Base-by-base conservation (phyloP, 2,888 invertebrate genomes). In the Drymonia ruficornis region DNA sequence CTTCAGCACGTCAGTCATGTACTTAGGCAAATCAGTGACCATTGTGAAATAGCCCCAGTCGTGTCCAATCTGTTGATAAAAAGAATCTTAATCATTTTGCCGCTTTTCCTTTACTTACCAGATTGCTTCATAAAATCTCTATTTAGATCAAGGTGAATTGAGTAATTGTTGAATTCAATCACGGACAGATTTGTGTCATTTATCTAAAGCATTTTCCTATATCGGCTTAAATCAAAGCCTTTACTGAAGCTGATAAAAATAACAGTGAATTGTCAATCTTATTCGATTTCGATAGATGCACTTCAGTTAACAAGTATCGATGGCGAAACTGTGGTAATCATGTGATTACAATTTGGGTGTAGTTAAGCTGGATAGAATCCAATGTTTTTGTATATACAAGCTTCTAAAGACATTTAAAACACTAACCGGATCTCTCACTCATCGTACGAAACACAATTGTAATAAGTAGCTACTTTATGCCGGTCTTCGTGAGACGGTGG, bases 1-100 rank as follows among this genome's bases (percentile, higher is more conserved):
- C 70, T 94, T 94, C 49, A 96, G 82, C 1, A 96, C 94, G 55
- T 95, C 95, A 40, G 93, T 94, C 94, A 95, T 95, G 81, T 95
- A 96, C 60, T 94, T 95, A 0, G 96, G 96, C 12, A 96, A 84
- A 72, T 96, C 95, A 0, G 95, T 95, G 19, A 95, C 94, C 94
- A 96, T 94, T 6, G 95, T 95, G 79, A 95, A 95, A 74, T 95
- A 95, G 5, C 95, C 95, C 94, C 95, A 96, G 71, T 95, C 95
- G 79, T 95, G 95, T 3, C 95, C 95, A 60, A 94, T 89, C 91
- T 95, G 91, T 81, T 51, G 85, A 59, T 13, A 57, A 72, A 54
- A 45, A 50, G 46, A 31, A 9, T 31, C 5, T 12, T 31, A 6
- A 18, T 28, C 31, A 51, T 18, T 34, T 47, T 40, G 38, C 28